Base-by-base conservation (phyloP, 2,797 vertebrate species). In the Morus bassanus region DNA sequence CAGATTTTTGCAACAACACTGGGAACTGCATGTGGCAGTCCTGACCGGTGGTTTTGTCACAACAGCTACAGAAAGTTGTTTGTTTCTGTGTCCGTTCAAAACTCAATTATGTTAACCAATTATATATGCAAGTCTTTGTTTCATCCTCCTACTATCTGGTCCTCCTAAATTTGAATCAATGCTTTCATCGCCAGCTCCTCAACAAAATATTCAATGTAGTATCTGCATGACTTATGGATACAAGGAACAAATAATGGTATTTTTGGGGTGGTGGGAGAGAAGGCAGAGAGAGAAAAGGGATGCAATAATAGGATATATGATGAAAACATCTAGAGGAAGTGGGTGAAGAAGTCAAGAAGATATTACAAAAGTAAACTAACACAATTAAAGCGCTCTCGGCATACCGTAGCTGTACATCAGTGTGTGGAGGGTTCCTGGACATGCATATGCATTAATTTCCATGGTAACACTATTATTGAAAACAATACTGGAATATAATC, bases 381-480 rank as follows among this genome's bases (percentile, higher is more conserved):
- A 83, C 41, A 57, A 69, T 50, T 31, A 51, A 82, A 90, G 75
- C 3, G 43, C 67, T 77, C 93, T 91, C 54, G 79, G 88, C 88
- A 53, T 48, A 82, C n/a, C 51, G 19, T 48, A 91, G 81, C 69
- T 95, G 82, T 45, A 88, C 70, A 65, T 85, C 89, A 68, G 93
- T 43, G 35, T 14, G 56, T 53, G 69, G 86, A 91, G 78, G 92
- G 35, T 33, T 97, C 96, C 93, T 85, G 89, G 96, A 68, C 65
- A 86, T 89, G 86, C 94, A 96, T 87, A 91, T 96, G 94, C 96
- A 95, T 97, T 94, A 91, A 97, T 98, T 98, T 97, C 98, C 98
- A 98, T 98, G 98, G 97, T 96, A 97, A 98, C 98, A 97, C 85
- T 98, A 98, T 98, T 98, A 98, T 96, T 98, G 98, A 98, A 98